A percentile compares a stretch with the other conserved stretches of the same genome.
Conservation (phyloP, 1,140 invertebrate genomes). For the Drosophila ogumai region DNA sequence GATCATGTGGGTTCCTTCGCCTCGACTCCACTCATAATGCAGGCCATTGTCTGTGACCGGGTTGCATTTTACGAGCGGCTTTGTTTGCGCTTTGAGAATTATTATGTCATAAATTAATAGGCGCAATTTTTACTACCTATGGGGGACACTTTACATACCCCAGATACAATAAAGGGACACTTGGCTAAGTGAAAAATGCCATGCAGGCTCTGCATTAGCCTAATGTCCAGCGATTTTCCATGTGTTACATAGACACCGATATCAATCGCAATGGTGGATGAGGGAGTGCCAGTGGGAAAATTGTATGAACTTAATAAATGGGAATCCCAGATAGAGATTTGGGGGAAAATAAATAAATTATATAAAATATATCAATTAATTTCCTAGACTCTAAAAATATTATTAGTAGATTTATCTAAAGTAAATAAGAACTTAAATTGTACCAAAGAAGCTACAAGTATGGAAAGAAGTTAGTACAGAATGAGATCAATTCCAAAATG, state of each 20-base stretch:
- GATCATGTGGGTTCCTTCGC: conserved; percentile 48
- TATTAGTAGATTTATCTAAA: neutral
- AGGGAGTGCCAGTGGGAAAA: conserved; percentile 8
- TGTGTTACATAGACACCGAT: conserved; percentile 58
- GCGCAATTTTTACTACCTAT: conserved; percentile 69
- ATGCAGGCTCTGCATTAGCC: conserved; percentile 64
- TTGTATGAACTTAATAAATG: conserved; percentile 15
- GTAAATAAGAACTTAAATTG: neutral
- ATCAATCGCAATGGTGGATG: conserved; percentile 13
- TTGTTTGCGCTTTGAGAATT: conserved; percentile 82
- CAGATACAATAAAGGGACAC: conserved; percentile 55
- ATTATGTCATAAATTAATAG: conserved; percentile 84
- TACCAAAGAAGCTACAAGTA: too few species aligned
- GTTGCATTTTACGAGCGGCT: conserved; percentile 73
- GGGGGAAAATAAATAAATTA: neutral
- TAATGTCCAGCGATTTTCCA: conserved; percentile 57
- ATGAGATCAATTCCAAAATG: neutral
- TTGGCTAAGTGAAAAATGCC: conserved; percentile 66
- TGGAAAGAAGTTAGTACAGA: neutral
- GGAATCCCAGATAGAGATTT: neutral
- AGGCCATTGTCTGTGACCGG: conserved; percentile 62
- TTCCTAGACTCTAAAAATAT: neutral
- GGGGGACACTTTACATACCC: conserved; percentile 39
- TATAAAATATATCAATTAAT: neutral
- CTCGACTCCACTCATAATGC: conserved; percentile 59